These are phyloP conservation scores for Barnardius zonarius DNA, from an alignment of 2,113 vertebrate genomes.

Conservation along the genomic window DNA sequence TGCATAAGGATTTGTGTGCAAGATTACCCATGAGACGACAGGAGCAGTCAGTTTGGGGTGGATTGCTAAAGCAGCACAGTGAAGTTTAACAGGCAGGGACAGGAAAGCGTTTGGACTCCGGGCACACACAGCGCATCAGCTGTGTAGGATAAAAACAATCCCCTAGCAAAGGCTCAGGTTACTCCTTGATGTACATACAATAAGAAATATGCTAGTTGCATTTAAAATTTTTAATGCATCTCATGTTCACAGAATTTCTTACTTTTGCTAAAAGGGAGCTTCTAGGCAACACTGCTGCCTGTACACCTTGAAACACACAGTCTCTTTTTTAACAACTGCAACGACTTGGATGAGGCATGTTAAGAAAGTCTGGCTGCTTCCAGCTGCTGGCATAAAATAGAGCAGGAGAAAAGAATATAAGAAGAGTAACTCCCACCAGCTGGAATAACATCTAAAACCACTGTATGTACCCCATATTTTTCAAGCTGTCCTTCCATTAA, in stretches of 20 bases:
- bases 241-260: not conserved
- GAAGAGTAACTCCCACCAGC: not conserved
- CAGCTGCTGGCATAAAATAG: not conserved
- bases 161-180: not conserved
- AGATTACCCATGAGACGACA: not conserved
- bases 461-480: not conserved
- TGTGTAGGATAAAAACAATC: not conserved
- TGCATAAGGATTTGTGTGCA: not conserved
- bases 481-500: not conserved
- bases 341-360: not conserved
- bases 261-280: slow-evolving; percentile 33
- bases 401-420: not conserved
- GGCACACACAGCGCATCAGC: not conserved
- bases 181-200: not conserved
- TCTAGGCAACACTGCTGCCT: not conserved
- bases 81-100: not conserved
- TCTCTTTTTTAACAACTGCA: not conserved
- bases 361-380: not conserved
- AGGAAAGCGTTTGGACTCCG: not conserved
- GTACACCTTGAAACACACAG: not conserved
- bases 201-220: slow-evolving; percentile 6
- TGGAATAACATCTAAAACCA: not conserved
- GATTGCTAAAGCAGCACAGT: not conserved
- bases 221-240: slow-evolving; percentile 16
- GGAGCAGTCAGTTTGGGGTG: not conserved